phyloP scores from a whole-genome alignment of 2,888 invertebrate genomes.

The Luperina nickerlii region DNA sequence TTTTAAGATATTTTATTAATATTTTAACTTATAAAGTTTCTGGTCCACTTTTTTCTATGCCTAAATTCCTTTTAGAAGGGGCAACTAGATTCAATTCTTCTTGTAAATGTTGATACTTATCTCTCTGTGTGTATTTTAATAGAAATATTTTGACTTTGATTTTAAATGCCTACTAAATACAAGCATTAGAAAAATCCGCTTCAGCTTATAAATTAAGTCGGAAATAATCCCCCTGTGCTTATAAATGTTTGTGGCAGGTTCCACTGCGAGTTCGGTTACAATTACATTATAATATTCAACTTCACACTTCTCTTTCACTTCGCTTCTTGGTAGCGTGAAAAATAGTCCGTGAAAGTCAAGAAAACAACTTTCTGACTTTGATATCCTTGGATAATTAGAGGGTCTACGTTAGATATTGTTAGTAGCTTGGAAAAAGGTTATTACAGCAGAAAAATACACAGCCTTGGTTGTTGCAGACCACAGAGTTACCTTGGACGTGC shows the following conservation, averaged over 20 bases:
- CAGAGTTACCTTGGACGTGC: not conserved
- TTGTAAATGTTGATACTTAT: not conserved
- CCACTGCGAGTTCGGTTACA: constrained; percentile 51
- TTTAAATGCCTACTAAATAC: not conserved
- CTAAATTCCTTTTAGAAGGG: not conserved
- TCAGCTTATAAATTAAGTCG: constrained; percentile 4
- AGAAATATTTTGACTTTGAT: not conserved
- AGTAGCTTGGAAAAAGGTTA: not conserved
- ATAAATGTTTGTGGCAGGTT: constrained; percentile 59
- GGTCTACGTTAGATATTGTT: not conserved
- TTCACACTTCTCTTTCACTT: constrained; percentile 13
- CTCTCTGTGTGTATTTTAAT: not conserved
- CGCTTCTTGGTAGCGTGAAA: constrained; percentile 29
- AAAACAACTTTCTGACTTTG: constrained; percentile 6
- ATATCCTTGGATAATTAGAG: constrained; percentile 15
- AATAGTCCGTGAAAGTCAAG: constrained; percentile 35
- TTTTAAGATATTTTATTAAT: too few relatives aligned
- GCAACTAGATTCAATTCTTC: not conserved
- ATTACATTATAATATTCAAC: constrained; percentile 59
- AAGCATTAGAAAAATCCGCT: constrained; percentile 33
- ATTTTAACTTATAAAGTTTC: too few relatives aligned
- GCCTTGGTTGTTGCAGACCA: not conserved
- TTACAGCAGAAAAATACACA: not conserved
- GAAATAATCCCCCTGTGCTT: constrained; percentile 30
- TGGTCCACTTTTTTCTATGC: not conserved